phyloP scores from a whole-genome alignment of 1,140 invertebrate genomes.

The Drosophila orosa region DNA sequence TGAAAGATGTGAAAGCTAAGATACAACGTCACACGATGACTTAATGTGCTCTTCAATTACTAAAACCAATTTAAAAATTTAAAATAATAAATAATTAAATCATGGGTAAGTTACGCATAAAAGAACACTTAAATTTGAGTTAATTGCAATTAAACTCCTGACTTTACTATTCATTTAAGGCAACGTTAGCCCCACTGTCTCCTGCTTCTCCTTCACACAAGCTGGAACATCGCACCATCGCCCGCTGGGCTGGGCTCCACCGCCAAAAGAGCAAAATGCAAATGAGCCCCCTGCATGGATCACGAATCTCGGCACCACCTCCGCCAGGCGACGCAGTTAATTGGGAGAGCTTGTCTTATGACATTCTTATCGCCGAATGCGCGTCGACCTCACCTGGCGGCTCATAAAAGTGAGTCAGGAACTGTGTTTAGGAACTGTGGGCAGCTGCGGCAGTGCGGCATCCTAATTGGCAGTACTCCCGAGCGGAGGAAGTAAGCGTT shows the following conservation, averaged over 20 bases:
- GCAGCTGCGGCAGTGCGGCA: constrained; percentile 16
- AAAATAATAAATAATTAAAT: neutral
- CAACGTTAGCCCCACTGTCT: neutral
- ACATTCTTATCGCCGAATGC: constrained; percentile 49
- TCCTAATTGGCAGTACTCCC: constrained; percentile 26
- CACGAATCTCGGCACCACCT: constrained; percentile 29
- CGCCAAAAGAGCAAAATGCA: constrained; percentile 9
- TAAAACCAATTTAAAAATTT: too few species aligned
- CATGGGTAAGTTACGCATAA: constrained; percentile 5
- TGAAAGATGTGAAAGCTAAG: too few species aligned
- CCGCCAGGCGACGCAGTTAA: constrained; percentile 23
- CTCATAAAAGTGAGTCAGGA: constrained; percentile 36
- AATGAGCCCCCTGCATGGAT: constrained; percentile 25
- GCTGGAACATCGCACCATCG: constrained; percentile 27
- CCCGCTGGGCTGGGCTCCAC: constrained; percentile 11
- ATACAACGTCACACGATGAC: too few species aligned
- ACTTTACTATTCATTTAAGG: neutral
- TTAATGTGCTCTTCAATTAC: neutral
- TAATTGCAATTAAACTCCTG: neutral
- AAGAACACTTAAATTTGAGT: neutral
- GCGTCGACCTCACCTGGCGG: constrained; percentile 46
- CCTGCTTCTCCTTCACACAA: neutral
- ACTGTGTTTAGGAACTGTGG: neutral
- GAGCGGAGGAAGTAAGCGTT: constrained; percentile 26
- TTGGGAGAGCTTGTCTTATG: constrained; percentile 41